These are phyloP conservation scores for Chaetodon trifascialis DNA, from an alignment of 2,113 vertebrate species.

Conservation along the genomic window DNA sequence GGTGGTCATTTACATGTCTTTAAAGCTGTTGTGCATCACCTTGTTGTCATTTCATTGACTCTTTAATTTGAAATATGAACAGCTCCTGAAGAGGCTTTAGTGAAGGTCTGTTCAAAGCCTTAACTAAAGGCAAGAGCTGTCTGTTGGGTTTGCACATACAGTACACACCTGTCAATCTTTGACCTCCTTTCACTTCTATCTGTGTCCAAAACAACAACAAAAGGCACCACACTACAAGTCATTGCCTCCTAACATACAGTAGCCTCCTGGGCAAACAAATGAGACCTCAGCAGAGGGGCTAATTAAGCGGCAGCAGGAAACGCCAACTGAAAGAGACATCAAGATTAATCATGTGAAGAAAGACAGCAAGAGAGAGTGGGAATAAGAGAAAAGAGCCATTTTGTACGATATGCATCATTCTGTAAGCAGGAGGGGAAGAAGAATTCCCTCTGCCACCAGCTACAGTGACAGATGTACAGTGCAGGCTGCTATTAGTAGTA, in stretches of 20 bases:
- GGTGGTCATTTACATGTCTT: too few relatives aligned
- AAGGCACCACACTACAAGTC: not conserved
- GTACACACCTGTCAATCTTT: not conserved
- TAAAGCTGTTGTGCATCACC: not conserved
- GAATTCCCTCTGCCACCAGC: slow-evolving; percentile 4
- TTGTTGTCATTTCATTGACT: not conserved
- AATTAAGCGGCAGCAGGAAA: slow-evolving; percentile 52
- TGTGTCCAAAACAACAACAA: not conserved
- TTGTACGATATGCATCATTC: slow-evolving; percentile 41
- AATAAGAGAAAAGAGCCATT: slow-evolving; percentile 7
- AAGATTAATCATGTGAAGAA: slow-evolving; percentile 38
- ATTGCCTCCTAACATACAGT: not conserved
- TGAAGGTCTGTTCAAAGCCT: not conserved
- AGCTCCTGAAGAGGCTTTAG: not conserved
- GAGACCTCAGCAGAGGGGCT: slow-evolving; percentile 28
- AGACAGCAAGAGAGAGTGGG: slow-evolving; percentile 8
- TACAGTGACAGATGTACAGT: slow-evolving; percentile 43
- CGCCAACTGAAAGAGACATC: slow-evolving; percentile 48
- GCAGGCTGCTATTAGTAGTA: slow-evolving; percentile 5
- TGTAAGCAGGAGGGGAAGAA: not conserved
- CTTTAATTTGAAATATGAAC: not conserved
- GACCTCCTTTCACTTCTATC: not conserved
- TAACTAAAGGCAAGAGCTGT: not conserved
- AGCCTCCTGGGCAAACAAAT: slow-evolving; percentile 23
- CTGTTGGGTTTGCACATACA: too few relatives aligned